These are phyloP conservation scores for Agelaius phoeniceus DNA, from an alignment of 2,113 vertebrate species.

Conservation along the genomic window DNA sequence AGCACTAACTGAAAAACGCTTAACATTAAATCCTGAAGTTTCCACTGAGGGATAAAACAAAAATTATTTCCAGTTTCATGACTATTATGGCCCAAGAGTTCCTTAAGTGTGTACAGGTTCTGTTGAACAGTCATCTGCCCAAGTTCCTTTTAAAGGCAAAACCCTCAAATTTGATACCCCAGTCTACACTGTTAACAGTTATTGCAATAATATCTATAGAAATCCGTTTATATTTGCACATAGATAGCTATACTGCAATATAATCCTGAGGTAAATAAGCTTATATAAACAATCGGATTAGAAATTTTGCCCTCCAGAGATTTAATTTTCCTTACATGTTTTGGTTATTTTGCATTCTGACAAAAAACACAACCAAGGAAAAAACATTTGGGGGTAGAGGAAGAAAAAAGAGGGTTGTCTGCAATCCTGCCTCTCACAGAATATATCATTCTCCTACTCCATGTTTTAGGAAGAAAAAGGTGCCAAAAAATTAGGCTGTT, in stretches of 20 bases:
- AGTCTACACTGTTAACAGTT: not conserved
- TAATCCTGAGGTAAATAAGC: not conserved
- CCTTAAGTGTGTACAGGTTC: not conserved
- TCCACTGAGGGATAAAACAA: not conserved
- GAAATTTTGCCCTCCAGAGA: not conserved
- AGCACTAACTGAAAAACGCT: not conserved
- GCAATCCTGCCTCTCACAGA: not conserved
- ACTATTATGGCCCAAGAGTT: not conserved
- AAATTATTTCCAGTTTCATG: not conserved
- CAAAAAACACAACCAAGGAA: not conserved
- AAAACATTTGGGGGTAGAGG: not conserved
- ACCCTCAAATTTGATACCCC: not conserved
- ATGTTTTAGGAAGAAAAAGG: not conserved
- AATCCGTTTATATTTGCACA: not conserved
- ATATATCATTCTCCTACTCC: not conserved
- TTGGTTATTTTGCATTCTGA: not conserved
- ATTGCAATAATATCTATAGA: not conserved
- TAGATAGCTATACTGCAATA: not conserved
- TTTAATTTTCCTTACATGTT: not conserved
- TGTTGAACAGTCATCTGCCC: not conserved
- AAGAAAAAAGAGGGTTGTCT: not conserved
- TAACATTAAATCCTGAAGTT: not conserved
- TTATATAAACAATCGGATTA: not conserved
- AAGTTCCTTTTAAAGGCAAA: not conserved
- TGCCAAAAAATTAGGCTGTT: not conserved